Conservation (phyloP, 2,113 vertebrate genomes). For the Cynocephalus volans region DNA sequence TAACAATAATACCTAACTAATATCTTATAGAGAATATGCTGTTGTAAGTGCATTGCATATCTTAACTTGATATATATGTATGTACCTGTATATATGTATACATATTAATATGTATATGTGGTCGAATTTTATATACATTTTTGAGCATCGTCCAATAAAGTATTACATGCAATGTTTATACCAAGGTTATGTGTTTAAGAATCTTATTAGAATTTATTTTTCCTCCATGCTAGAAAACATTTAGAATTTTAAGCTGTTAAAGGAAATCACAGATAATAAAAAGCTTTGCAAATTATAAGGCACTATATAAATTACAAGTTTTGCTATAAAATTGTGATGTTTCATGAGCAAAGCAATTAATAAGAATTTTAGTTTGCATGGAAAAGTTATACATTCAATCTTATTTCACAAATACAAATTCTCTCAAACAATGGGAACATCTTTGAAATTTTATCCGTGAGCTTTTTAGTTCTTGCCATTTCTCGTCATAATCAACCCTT, state of each 20-base stretch:
- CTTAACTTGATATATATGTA: constrained; percentile 19
- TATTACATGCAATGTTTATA: constrained; percentile 49
- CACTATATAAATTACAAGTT: constrained; percentile 11
- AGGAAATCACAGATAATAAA: constrained; percentile 40
- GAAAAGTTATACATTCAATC: neutral
- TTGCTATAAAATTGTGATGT: constrained; percentile 15
- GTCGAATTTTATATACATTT: constrained; percentile 42
- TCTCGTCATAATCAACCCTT: neutral
- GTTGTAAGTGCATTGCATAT: neutral
- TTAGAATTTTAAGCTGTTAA: constrained; percentile 65
- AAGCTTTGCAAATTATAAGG: constrained; percentile 32
- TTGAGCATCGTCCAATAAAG: neutral
- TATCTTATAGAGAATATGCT: neutral
- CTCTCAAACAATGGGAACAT: neutral
- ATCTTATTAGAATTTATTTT: constrained; percentile 38
- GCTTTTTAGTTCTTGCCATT: constrained; percentile 33
- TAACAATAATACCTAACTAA: neutral
- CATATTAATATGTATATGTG: neutral
- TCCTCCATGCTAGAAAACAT: neutral
- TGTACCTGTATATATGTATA: neutral
- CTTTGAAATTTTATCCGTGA: neutral
- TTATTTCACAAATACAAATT: constrained; percentile 37
- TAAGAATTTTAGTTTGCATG: constrained; percentile 65
- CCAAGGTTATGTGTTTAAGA: constrained; percentile 35
- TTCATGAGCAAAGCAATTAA: constrained; percentile 76